These are phyloP conservation scores for Hydrozoanthus gracilis DNA, from an alignment of 92 coral and sea anemone species.

Conservation along the genomic window DNA sequence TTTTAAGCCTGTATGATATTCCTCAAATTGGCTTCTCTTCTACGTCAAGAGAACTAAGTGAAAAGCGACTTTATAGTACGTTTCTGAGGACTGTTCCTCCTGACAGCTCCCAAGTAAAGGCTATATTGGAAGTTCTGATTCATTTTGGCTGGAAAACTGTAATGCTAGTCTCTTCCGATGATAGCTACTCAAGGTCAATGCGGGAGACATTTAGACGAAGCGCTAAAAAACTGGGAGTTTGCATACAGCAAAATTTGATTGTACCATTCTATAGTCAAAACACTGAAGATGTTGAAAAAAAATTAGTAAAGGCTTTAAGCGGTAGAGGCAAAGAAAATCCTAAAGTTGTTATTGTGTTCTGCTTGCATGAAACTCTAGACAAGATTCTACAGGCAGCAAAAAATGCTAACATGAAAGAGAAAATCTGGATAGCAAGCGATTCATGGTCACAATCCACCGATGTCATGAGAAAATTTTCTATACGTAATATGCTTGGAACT, in stretches of 20 bases:
- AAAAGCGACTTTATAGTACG: slow-evolving; percentile 67
- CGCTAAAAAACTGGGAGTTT: slow-evolving; percentile 54
- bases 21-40: slow-evolving; percentile 81
- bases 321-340: slow-evolving; percentile 14
- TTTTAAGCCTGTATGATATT: slow-evolving; percentile 60
- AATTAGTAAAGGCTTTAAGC: slow-evolving; percentile 39
- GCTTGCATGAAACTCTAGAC: not conserved
- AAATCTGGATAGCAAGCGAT: slow-evolving; percentile 79
- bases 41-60: slow-evolving; percentile 62
- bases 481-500: not conserved
- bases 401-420: slow-evolving; percentile 53
- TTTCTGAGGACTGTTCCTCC: slow-evolving; percentile 78
- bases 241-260: slow-evolving; percentile 61
- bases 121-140: slow-evolving; percentile 57
- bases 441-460: slow-evolving; percentile 67
- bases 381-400: slow-evolving; percentile 54
- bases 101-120: slow-evolving; percentile 71
- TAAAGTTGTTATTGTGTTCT: slow-evolving; percentile 3
- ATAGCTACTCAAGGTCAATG: slow-evolving; percentile 71
- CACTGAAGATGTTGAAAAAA: slow-evolving; percentile 19
- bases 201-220: slow-evolving; percentile 53
- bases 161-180: slow-evolving; percentile 69
- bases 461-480: slow-evolving; percentile 18
- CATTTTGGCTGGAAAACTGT: slow-evolving; percentile 75
- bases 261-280: slow-evolving; percentile 46